A percentile compares a stretch with the other conserved stretches of the same genome.
Evolutionary conservation across 2,888 invertebrate species (phyloP).

Genomic region (Atrina japonica): DNA sequence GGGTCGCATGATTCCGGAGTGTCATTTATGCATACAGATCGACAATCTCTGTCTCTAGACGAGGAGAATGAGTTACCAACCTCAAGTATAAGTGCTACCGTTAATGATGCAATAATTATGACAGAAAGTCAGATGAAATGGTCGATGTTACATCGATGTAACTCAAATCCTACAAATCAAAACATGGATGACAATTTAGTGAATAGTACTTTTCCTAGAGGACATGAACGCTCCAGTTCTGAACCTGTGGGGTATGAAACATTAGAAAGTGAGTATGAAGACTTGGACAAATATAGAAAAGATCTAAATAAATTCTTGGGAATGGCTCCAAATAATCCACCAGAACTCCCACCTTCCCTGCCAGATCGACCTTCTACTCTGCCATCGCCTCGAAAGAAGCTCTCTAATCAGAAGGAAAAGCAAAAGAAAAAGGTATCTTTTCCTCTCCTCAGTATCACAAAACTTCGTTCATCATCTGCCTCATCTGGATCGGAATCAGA

Average conservation of each 20-base stretch:
- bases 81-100: constrained; percentile 46
- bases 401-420: constrained; percentile 39
- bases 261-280: constrained; percentile 62
- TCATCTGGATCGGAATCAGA: constrained; percentile 50
- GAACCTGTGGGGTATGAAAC: constrained; percentile 36
- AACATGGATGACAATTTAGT: constrained; percentile 1
- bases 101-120: constrained; percentile 32
- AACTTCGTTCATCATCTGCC: constrained; percentile 44
- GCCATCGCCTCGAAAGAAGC: constrained; percentile 45
- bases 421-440: constrained; percentile 36
- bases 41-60: constrained; percentile 7
- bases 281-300: constrained; percentile 59
- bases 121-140: constrained; percentile 11
- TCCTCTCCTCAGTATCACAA: constrained; percentile 2
- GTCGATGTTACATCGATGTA: not conserved
- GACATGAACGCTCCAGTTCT: constrained; percentile 22
- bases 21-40: constrained; percentile 16
- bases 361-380: constrained; percentile 58
- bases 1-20: constrained; percentile 65
- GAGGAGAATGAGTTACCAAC: constrained; percentile 59
- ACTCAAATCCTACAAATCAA: constrained; percentile 5
- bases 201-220: not conserved
- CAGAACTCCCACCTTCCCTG: constrained; percentile 55
- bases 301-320: constrained; percentile 58
- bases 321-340: constrained; percentile 53